Conservation (phyloP, 2,888 invertebrate genomes). For the Synergus gifuensis region DNA sequence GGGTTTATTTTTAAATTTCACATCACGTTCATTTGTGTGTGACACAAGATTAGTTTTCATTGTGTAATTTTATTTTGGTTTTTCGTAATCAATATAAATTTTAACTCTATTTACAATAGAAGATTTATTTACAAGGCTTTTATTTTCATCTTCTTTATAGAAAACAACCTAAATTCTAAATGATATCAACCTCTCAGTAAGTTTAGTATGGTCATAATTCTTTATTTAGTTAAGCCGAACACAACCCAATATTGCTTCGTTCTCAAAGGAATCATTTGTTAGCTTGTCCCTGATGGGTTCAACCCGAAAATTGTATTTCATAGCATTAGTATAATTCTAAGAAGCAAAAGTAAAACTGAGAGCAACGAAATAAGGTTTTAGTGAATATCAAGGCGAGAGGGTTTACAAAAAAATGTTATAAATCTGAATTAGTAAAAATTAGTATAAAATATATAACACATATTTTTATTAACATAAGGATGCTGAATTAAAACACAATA, state of each 20-base stretch:
- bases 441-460: neutral
- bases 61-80: neutral
- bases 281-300: neutral
- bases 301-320: conserved; percentile 3
- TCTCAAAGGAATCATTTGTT: neutral
- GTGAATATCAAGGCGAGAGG: too few relatives aligned
- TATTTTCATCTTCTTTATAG: neutral
- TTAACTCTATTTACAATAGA: too few relatives aligned
- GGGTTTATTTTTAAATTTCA: neutral
- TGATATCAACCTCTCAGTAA: neutral
- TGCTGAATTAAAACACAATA: neutral
- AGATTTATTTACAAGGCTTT: too few relatives aligned
- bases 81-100: neutral
- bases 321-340: neutral
- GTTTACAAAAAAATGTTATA: too few relatives aligned
- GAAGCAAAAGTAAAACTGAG: neutral
- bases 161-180: neutral
- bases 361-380: neutral
- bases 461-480: neutral
- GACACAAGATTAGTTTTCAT: neutral
- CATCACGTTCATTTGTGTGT: neutral
- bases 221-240: neutral
- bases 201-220: neutral
- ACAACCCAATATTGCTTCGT: conserved; percentile 4
- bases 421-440: too few relatives aligned